Percentiles rank a stretch among this genome's conserved stretches.
These are phyloP conservation scores for Xestia ashworthii DNA, from an alignment of 2,888 invertebrate genomes.

Conservation along the genomic window DNA sequence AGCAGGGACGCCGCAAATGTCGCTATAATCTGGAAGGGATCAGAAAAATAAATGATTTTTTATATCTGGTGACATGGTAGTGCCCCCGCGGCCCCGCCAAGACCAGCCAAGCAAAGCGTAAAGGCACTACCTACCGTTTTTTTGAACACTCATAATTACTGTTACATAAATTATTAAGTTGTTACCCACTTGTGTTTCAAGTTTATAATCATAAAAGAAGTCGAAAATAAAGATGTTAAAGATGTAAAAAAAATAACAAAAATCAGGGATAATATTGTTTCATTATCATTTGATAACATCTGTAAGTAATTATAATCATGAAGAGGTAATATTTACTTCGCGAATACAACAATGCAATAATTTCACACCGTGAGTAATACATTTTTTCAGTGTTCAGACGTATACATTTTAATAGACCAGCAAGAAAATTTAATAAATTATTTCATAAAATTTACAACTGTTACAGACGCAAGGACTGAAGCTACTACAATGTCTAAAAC, in stretches of 20 bases:
- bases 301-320: not conserved
- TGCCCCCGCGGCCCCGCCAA: too few species aligned
- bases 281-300: not conserved
- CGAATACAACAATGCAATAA: not conserved
- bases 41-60: too few species aligned
- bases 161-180: not conserved
- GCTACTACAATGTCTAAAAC: too few species aligned
- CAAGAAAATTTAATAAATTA: too few species aligned
- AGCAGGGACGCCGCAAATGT: constrained; percentile 72
- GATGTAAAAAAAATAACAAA: too few species aligned
- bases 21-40: constrained; percentile 69
- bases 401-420: too few species aligned
- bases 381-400: not conserved
- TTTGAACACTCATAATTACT: not conserved
- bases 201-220: not conserved
- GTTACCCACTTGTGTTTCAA: not conserved
- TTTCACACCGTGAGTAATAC: too few species aligned
- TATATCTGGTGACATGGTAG: too few species aligned
- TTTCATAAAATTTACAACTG: too few species aligned
- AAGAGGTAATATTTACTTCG: not conserved
- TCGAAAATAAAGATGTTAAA: not conserved
- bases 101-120: too few species aligned
- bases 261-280: not conserved
- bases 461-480: too few species aligned
- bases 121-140: too few species aligned